Conservation (phyloP, 2,888 invertebrate species). For the Corbicula japonica region DNA sequence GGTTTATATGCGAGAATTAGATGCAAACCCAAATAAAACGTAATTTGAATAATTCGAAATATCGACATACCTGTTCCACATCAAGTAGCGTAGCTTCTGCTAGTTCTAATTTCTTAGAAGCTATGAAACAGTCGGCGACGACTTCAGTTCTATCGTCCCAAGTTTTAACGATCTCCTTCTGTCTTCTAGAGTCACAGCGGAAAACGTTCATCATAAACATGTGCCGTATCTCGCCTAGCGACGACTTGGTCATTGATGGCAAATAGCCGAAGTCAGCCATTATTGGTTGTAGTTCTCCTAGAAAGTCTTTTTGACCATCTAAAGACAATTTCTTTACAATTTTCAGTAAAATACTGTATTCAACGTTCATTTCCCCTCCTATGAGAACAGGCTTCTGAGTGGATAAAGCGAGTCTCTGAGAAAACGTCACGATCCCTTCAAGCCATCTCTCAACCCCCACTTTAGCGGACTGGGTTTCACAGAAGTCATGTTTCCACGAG, state of each 20-base stretch:
- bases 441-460: neutral
- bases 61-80: slow-evolving; percentile 27
- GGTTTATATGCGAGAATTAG: neutral
- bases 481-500: slow-evolving; percentile 16
- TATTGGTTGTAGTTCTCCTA: slow-evolving; percentile 1
- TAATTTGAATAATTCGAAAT: too few relatives aligned
- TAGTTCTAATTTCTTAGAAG: slow-evolving; percentile 15
- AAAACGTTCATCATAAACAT: slow-evolving; percentile 32
- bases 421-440: slow-evolving; percentile 3
- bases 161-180: slow-evolving; percentile 16
- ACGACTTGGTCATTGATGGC: slow-evolving; percentile 17
- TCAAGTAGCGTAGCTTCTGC: slow-evolving; percentile 24
- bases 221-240: slow-evolving; percentile 12
- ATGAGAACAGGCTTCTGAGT: slow-evolving; percentile 20
- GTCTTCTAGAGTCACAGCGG: neutral
- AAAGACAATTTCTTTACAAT: slow-evolving; percentile 14
- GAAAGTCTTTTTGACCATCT: neutral
- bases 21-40: neutral
- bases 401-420: slow-evolving; percentile 11
- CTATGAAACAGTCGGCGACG: slow-evolving; percentile 33
- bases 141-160: slow-evolving; percentile 6
- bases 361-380: slow-evolving; percentile 22
- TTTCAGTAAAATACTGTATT: neutral
- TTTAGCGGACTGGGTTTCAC: neutral
- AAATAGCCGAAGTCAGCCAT: slow-evolving; percentile 11